Evolutionary conservation across 2,113 vertebrate genomes (phyloP).

Genomic region (Rhinolophus ferrumequinum): DNA sequence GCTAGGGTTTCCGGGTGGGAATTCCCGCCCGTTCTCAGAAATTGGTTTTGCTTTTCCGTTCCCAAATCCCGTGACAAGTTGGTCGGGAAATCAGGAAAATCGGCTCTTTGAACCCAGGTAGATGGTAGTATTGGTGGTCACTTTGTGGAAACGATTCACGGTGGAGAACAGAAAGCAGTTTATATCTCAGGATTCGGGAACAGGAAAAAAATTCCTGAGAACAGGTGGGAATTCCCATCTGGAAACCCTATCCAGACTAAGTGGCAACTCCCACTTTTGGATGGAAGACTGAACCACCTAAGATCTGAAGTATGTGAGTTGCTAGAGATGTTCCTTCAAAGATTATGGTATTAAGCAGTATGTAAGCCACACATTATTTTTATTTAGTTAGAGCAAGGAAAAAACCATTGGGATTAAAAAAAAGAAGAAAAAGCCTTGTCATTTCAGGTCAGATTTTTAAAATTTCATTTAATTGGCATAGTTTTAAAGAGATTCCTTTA

Average conservation of each 20-base stretch:
- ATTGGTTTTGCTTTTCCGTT: no score
- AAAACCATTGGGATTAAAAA: background rate
- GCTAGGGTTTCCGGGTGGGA: no score
- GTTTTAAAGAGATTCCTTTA: background rate
- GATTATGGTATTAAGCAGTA: background rate
- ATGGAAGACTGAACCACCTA: background rate
- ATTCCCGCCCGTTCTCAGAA: no score
- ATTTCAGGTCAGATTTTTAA: background rate
- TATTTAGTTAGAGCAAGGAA: background rate
- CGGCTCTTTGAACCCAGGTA: no score
- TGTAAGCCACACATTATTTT: background rate
- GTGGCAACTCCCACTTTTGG: background rate
- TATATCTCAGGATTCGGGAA: no score
- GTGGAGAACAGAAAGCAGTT: no score
- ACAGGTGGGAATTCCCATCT: no score
- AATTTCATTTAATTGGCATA: constrained; percentile 4
- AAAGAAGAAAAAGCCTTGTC: background rate
- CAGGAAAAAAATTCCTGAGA: no score
- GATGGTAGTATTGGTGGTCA: no score
- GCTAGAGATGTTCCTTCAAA: background rate
- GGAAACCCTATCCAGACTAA: background rate
- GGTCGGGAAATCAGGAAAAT: no score
- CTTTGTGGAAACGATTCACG: no score
- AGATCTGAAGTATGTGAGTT: background rate
- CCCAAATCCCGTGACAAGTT: no score